Evolutionary conservation across 2,797 vertebrate species (phyloP).

Genomic region (Pelochelys cantorii): DNA sequence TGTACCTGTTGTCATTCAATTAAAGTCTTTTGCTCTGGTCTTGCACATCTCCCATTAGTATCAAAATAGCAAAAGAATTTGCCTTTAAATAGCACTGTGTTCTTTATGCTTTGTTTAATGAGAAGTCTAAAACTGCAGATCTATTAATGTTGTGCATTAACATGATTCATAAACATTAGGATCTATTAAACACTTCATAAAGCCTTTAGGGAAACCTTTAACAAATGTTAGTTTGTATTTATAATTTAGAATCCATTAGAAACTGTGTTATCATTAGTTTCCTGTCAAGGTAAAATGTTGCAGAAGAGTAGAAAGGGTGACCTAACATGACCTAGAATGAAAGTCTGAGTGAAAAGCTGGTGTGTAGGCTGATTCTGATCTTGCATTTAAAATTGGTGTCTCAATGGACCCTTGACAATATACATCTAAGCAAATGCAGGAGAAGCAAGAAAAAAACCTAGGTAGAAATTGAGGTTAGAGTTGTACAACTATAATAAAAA

Average conservation of each 20-base stretch:
- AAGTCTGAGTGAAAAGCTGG: background rate
- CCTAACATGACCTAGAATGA: slow-evolving; percentile 10
- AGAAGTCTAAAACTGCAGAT: slow-evolving; percentile 36
- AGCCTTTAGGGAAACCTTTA: slow-evolving; percentile 50
- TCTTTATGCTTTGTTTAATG: slow-evolving; percentile 34
- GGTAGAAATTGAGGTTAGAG: slow-evolving; percentile 15
- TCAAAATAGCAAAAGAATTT: slow-evolving; percentile 10
- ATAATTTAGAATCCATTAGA: slow-evolving; percentile 36
- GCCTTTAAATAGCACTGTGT: background rate
- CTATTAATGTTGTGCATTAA: slow-evolving; percentile 58
- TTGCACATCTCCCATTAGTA: slow-evolving; percentile 10
- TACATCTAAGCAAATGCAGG: background rate
- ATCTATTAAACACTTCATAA: slow-evolving; percentile 69
- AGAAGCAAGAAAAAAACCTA: background rate
- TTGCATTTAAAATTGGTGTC: background rate
- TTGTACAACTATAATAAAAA: slow-evolving; percentile 11
- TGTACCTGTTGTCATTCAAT: background rate
- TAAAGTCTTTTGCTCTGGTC: background rate
- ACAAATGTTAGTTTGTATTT: slow-evolving; percentile 33
- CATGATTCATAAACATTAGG: slow-evolving; percentile 36
- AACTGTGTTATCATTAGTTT: slow-evolving; percentile 50
- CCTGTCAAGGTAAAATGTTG: slow-evolving; percentile 33
- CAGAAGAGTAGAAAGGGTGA: slow-evolving; percentile 8
- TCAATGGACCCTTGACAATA: slow-evolving; percentile 22
- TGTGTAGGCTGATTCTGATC: slow-evolving; percentile 26